A percentile compares a stretch with the other conserved stretches of the same genome.
Evolutionary conservation across 2,113 vertebrate genomes (phyloP).

Genomic region (Corynorhinus townsendii): DNA sequence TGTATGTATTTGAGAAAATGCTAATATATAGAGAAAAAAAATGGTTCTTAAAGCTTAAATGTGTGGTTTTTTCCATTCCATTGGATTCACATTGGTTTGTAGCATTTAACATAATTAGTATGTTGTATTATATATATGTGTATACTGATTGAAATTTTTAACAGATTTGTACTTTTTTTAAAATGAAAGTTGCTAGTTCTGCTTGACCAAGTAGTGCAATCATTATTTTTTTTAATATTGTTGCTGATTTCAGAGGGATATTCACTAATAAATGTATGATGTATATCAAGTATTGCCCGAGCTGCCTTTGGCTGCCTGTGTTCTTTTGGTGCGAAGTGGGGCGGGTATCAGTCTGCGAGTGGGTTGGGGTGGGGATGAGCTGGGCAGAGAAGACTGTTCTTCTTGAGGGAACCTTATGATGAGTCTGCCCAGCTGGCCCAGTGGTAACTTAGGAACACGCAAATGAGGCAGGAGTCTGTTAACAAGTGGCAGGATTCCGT

Average conservation of each 20-base stretch:
- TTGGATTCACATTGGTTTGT: constrained; percentile 99
- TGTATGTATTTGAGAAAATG: constrained; percentile 99
- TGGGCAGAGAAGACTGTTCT: background rate
- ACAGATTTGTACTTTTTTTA: constrained; percentile 99
- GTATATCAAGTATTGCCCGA: constrained; percentile 84
- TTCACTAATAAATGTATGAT: constrained; percentile 99
- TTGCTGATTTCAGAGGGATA: constrained; percentile 99
- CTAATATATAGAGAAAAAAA: constrained; percentile 99
- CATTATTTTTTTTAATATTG: constrained; percentile 99
- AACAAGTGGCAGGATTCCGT: background rate
- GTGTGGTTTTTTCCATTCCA: constrained; percentile 95
- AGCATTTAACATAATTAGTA: constrained; percentile 99
- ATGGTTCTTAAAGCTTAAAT: constrained; percentile 98
- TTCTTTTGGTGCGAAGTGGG: background rate
- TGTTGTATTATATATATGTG: constrained; percentile 99
- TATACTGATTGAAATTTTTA: constrained; percentile 99
- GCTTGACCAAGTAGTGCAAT: constrained; percentile 99
- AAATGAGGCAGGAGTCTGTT: background rate
- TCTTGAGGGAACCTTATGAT: background rate
- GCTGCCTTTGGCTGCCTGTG: constrained; percentile 41
- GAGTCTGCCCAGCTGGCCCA: background rate
- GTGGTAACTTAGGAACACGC: background rate
- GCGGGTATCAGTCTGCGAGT: accelerated
- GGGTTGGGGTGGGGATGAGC: accelerated
- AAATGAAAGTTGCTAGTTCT: constrained; percentile 99